Evolutionary conservation across 2,113 vertebrate genomes (phyloP).

Genomic region (Oreochromis tanganicae): DNA sequence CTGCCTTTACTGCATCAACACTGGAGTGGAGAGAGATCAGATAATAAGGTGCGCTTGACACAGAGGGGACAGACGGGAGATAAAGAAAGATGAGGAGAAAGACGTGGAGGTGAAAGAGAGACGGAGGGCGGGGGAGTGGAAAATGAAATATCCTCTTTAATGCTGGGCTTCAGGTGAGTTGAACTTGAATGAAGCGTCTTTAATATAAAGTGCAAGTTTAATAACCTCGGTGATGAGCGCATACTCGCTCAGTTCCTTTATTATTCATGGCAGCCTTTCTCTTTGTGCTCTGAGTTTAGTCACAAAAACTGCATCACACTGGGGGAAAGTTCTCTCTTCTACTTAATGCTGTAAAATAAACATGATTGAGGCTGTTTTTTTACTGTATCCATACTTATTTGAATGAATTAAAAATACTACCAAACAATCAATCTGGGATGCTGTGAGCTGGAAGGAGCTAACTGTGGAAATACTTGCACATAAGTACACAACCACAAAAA

Average conservation of each 20-base stretch:
- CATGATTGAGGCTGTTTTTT: not conserved
- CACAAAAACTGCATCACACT: not conserved
- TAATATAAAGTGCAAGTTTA: not conserved
- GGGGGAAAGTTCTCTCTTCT: not conserved
- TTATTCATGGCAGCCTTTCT: not conserved
- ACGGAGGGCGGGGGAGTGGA: not conserved
- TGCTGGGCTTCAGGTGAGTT: not conserved
- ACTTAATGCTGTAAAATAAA: not conserved
- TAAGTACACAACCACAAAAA: not conserved
- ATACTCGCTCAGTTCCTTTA: not conserved
- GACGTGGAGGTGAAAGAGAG: not conserved
- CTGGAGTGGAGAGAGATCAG: constrained; percentile 14
- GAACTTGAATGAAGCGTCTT: not conserved
- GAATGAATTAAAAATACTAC: not conserved
- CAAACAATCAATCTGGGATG: not conserved
- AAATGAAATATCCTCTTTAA: not conserved
- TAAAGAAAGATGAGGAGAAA: not conserved
- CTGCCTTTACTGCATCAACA: constrained; percentile 21
- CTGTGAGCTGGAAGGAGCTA: not conserved
- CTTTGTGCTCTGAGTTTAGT: not conserved
- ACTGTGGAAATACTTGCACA: not conserved
- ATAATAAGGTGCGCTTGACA: constrained; percentile 17
- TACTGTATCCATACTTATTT: not conserved
- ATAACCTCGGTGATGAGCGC: not conserved
- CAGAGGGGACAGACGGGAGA: not conserved